Base-by-base conservation (phyloP, 2,113 vertebrate genomes). In the Perca schrenkii region DNA sequence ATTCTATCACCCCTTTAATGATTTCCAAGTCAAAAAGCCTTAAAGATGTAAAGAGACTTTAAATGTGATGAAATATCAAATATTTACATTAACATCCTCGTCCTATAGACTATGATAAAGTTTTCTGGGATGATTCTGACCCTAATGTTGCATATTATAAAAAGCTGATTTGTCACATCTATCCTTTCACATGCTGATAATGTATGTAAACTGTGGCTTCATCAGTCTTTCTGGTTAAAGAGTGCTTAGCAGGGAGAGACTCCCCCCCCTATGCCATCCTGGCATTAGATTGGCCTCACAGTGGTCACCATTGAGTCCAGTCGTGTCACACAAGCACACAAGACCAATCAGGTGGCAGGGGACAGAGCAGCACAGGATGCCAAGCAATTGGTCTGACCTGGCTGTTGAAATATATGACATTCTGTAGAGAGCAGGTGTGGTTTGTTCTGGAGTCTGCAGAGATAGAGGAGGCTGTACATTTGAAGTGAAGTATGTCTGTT, bases 341-440 rank as follows among this genome's bases (percentile, higher is more conserved):
- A 60, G 66, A 61, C 46, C 52, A 50, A 54, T 63, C 80, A 66
- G 46, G 57, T 60, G 77, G 78, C 66, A 36, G 67, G 22, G 31
- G 62, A 82, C 52, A 4, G 50, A 78, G 82, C 74, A 53, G 69
- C 56, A 82, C 69, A 46, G 40, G 64, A 73, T 77, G 47, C 74
- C 76, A 66, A 67, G 80, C 68, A 80, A 85, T 89, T 83, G 87
- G 66, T 81, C 75, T 72, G 73, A 85, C 74, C 86, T 78, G 82
- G 78, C 70, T 77, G 49, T 17, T 75, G 64, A 83, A 88, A 90
- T 86, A 56, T 86, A 56, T 88, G 79, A 47, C 70, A 74, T 62
- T 72, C 82, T 83, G 64, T 25, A 49, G 68, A 64, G 61, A 78
- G 40, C 87, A 84, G 74, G 77, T 80, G 83, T 79, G 79, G 67